These are phyloP conservation scores for Fulmarus glacialis DNA, from an alignment of 2,113 vertebrate genomes.

Conservation along the genomic window DNA sequence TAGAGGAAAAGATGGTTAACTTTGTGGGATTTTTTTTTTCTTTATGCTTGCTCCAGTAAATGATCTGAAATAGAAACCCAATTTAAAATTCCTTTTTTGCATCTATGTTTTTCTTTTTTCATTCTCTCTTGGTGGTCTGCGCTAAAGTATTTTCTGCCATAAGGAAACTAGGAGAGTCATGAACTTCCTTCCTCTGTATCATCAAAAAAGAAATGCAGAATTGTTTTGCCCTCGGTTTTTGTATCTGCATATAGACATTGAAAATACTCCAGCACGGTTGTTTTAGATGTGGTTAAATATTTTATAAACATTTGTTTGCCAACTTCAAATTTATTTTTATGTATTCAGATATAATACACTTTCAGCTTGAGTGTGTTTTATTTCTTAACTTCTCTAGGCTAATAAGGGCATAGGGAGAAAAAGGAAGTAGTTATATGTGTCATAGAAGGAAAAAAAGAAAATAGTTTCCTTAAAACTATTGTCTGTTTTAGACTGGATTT, in stretches of 20 bases:
- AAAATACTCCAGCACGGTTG: not conserved
- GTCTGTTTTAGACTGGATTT: not conserved
- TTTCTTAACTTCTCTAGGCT: not conserved
- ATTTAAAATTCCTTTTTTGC: not conserved
- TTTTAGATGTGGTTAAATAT: not conserved
- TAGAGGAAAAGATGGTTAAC: slow-evolving; percentile 45
- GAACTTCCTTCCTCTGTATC: not conserved
- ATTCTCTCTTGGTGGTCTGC: not conserved
- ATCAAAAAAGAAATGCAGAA: not conserved
- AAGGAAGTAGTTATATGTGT: not conserved
- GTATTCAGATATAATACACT: not conserved
- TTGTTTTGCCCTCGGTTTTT: not conserved
- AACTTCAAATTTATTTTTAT: not conserved
- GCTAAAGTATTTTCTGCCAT: not conserved
- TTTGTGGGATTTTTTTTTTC: slow-evolving; percentile 2
- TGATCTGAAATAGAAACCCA: not conserved
- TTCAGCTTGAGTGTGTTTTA: not conserved
- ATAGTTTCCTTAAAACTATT: not conserved
- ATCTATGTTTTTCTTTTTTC: not conserved
- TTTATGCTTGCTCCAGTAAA: not conserved
- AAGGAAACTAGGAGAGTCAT: not conserved
- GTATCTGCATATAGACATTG: not conserved
- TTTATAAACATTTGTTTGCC: not conserved
- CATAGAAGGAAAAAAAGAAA: not conserved
- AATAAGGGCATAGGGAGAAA: not conserved